Evolutionary conservation across 2,888 invertebrate species (phyloP), one percentile per base, ranked within the genome.

Genomic region (Agonopterix heracliana): DNA sequence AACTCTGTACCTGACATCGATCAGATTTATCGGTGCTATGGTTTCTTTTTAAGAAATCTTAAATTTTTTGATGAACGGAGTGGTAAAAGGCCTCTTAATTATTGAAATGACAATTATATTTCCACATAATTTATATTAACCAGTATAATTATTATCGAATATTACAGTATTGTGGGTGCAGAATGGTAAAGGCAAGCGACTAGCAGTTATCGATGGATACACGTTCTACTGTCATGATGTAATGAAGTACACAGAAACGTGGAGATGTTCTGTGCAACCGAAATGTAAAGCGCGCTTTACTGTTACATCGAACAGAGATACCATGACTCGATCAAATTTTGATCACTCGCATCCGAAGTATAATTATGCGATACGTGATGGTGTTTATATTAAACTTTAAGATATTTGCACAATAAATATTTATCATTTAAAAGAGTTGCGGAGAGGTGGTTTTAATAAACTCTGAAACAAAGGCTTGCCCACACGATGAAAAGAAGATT

Each of bases 311-410:
- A 41, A 40, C 1, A 11, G 46, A 1, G 40, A 44, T 0, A 5
- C 26, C 2, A 8, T 54, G 7, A 8, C 49, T 8, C 14, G 12
- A 5, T 44, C 36, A 9, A 46, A 12, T 2, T 9, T 38, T 9
- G 45, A 50, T 0, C 64, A 64, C 43, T 50, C 44, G 9, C 61
- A 64, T 34, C 17, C 35, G 2, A 50, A 60, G 0, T 54, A 54
- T 0, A 38, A 26, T 4, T 56, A 44, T 48, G 12, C 54, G 1
- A 51, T 62, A n/a, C 47, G 35, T 0, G 44, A 56, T 17, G 57
- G 60, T 8, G 1, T 45, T 11, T 17, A 40, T 34, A 26, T 49
- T 9, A 45, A 17, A 41, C 3, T 45, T 9, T 48, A 34, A 34
- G 13, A 17, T 44, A 26, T 17, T 17, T 17, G 17, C 17, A 3